These are phyloP conservation scores for Caenorhabditis sp. DNA, from an alignment of 2,888 invertebrate species.

Conservation along the genomic window DNA sequence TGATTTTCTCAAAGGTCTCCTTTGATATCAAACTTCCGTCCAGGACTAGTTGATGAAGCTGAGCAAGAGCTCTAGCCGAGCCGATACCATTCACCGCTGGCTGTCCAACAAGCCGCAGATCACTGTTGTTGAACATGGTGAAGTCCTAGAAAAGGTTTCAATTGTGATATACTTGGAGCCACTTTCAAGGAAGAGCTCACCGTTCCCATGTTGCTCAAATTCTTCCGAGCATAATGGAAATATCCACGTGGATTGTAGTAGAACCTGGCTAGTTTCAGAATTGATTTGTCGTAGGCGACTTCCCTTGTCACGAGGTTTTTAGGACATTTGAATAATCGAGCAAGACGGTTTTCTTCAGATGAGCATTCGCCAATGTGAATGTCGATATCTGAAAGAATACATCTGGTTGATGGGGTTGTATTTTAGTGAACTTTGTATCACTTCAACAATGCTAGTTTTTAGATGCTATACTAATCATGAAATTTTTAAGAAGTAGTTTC, in stretches of 20 bases:
- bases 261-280: conserved; percentile 35
- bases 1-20: conserved; percentile 39
- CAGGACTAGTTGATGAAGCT: conserved; percentile 69
- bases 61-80: conserved; percentile 69
- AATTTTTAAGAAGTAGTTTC: too few relatives aligned
- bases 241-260: conserved; percentile 47
- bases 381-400: conserved; percentile 70
- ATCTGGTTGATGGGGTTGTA: too few relatives aligned
- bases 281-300: conserved; percentile 36
- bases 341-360: conserved; percentile 63
- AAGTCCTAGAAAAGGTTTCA: conserved; percentile 15
- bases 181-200: too few relatives aligned
- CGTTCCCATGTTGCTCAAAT: conserved; percentile 40
- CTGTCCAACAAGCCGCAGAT: conserved; percentile 60
- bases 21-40: conserved; percentile 58
- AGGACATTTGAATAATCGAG: conserved; percentile 42
- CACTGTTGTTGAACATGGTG: conserved; percentile 65
- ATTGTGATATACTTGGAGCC: too few relatives aligned
- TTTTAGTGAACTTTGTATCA: too few relatives aligned
- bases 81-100: conserved; percentile 68
- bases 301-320: conserved; percentile 33
- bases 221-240: conserved; percentile 36
- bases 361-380: conserved; percentile 68
- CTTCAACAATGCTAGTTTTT: too few relatives aligned
- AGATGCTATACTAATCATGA: too few relatives aligned